phyloP scores from a whole-genome alignment of 2,888 invertebrate genomes.

The Eulithis testata region DNA sequence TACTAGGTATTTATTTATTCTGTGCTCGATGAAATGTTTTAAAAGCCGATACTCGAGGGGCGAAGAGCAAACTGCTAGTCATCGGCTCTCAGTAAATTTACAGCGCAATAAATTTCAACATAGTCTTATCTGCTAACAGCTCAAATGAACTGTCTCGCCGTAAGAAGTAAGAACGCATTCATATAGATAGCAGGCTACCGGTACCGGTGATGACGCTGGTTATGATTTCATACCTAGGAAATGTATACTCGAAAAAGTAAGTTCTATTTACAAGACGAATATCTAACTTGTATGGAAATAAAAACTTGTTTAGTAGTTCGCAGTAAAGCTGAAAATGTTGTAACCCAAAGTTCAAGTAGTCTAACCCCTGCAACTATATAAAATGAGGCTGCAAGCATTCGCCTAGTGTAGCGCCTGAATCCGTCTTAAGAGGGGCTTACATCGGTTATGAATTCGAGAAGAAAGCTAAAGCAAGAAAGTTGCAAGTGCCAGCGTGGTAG shows the following conservation, averaged over 20 bases:
- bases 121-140: conserved; percentile 74
- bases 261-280: too few relatives aligned
- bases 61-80: conserved; percentile 69
- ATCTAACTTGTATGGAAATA: too few relatives aligned
- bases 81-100: conserved; percentile 68
- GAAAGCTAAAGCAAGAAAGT: too few relatives aligned
- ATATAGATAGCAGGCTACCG: conserved; percentile 13
- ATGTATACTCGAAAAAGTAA: neutral
- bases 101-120: conserved; percentile 76
- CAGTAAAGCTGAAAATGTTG: too few relatives aligned
- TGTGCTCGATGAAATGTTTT: conserved; percentile 62
- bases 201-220: neutral
- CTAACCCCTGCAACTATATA: too few relatives aligned
- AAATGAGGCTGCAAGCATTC: too few relatives aligned
- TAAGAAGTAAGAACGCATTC: conserved; percentile 50
- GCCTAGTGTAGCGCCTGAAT: too few relatives aligned
- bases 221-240: neutral
- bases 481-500: neutral
- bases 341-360: too few relatives aligned
- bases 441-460: too few relatives aligned
- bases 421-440: too few relatives aligned
- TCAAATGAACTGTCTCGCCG: conserved; percentile 74
- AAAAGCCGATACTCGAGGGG: conserved; percentile 65
- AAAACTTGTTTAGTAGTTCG: too few relatives aligned
- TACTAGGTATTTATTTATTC: conserved; percentile 16